phyloP scores from a whole-genome alignment of 2,113 vertebrate species.

The Heterotilapia buettikoferi region DNA sequence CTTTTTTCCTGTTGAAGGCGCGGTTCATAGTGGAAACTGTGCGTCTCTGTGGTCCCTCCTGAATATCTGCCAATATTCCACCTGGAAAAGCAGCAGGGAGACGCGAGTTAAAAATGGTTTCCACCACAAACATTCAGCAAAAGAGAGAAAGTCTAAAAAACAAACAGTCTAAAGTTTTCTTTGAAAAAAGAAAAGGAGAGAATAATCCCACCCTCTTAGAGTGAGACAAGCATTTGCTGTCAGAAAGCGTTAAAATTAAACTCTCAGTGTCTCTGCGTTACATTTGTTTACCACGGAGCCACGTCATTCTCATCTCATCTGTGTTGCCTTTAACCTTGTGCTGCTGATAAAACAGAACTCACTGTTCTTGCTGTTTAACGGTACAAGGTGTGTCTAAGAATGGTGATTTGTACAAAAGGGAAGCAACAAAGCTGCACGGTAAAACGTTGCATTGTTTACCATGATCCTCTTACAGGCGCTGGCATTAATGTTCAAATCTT shows the following conservation, averaged over 20 bases:
- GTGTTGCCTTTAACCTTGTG: neutral
- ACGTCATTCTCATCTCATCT: neutral
- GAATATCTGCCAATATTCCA: conserved; percentile 56
- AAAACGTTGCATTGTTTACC: neutral
- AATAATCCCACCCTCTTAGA: neutral
- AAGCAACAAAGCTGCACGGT: neutral
- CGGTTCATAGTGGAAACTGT: conserved; percentile 84
- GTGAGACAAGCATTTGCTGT: neutral
- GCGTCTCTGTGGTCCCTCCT: conserved; percentile 27
- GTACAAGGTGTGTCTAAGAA: neutral
- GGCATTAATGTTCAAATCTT: neutral
- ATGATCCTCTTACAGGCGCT: neutral
- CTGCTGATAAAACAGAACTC: neutral
- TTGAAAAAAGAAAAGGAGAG: neutral
- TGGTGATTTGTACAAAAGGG: neutral
- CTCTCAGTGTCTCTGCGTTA: neutral
- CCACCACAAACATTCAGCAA: neutral
- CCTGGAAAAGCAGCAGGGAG: conserved; percentile 49
- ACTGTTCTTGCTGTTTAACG: neutral
- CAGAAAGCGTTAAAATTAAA: neutral
- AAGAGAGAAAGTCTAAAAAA: neutral
- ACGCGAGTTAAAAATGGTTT: neutral
- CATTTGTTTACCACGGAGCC: neutral
- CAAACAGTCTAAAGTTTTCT: neutral
- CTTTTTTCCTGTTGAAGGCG: conserved; percentile 91